Evolutionary conservation across 2,113 vertebrate genomes (phyloP), one percentile per base, ranked within the genome.

Genomic region (Caloenas nicobarica): DNA sequence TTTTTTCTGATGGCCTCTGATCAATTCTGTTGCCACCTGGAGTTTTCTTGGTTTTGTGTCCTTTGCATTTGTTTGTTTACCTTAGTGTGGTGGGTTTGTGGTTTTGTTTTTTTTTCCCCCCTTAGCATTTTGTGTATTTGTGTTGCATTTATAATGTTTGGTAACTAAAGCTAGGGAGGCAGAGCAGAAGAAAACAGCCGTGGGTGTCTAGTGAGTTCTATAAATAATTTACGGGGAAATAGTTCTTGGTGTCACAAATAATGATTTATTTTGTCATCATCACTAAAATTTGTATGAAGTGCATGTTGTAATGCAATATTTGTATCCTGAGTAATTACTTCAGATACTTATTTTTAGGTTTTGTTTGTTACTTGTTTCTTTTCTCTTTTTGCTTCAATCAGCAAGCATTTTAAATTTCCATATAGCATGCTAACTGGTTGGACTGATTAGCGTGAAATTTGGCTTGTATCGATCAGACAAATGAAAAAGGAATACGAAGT

Each of bases 391-490:
- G 44, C 54, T 87, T 95, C 78, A 71, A 70, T 97, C 95, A 91
- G 80, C 65, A 96, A 77, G 94, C 88, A 72, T 93, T 86, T 84
- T 51, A 90, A 42, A 96, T 96, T 97, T 91, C 51, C 29, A 62
- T 81, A 48, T 83, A 94, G 50, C 33, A 65, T 76, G 62, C 66
- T 96, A 95, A 88, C 84, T 95, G n/a, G 54, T 88, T 53, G 61
- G 56, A 71, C 26, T 97, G 84, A 97, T 96, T 88, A 96, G 91
- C 4, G 16, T 95, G 95, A 97, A 96, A 97, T 97, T 89, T 96
- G 68, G 22, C 80, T 96, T 96, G 58, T 83, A 65, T 58, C 31
- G 62, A 96, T 92, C 80, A 96, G 48, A 31, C 61, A 94, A 57
- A 90, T 66, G 94, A 97, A 36, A 93, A 88, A 81, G 15, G 46